A percentile compares a stretch with the other conserved stretches of the same genome.
phyloP scores from a whole-genome alignment of 2,797 vertebrate species.

The Pseudomugil gertrudae region DNA sequence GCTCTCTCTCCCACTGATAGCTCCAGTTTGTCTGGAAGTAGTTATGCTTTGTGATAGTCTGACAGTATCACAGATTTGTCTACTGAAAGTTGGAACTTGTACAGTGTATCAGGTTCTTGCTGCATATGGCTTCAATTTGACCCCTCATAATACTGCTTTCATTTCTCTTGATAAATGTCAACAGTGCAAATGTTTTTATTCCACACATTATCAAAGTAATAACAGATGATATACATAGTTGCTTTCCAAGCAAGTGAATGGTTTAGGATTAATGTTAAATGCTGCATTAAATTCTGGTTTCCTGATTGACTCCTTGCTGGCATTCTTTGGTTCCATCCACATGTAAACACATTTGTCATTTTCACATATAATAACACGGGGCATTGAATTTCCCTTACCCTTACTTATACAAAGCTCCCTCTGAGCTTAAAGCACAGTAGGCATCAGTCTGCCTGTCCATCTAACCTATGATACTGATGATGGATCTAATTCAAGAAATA shows the following conservation, averaged over 20 bases:
- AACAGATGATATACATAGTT: constrained; percentile 59
- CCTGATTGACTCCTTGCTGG: constrained; percentile 18
- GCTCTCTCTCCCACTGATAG: constrained; percentile 66
- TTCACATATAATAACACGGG: constrained; percentile 61
- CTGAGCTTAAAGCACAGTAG: constrained; percentile 56
- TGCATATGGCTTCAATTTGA: constrained; percentile 79
- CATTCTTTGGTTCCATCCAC: constrained; percentile 39
- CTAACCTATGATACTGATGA: constrained; percentile 48
- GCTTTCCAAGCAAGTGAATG: constrained; percentile 43
- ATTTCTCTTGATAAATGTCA: constrained; percentile 68
- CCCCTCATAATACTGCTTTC: constrained; percentile 55
- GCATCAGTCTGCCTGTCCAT: constrained; percentile 51
- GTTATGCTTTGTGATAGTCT: constrained; percentile 71
- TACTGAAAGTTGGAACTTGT: constrained; percentile 51
- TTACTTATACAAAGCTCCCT: constrained; percentile 43
- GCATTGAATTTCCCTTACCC: constrained; percentile 59
- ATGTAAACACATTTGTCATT: constrained; percentile 61
- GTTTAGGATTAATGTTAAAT: constrained; percentile 27
- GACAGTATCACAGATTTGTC: constrained; percentile 58
- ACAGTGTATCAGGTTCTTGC: constrained; percentile 61
- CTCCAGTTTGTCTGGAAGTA: constrained; percentile 72
- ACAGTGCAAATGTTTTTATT: constrained; percentile 64
- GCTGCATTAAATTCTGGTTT: constrained; percentile 26
- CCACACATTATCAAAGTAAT: constrained; percentile 67
- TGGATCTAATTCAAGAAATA: constrained; percentile 53